phyloP scores from a whole-genome alignment of 2,113 vertebrate species.

The Phrynocephalus versicolor region DNA sequence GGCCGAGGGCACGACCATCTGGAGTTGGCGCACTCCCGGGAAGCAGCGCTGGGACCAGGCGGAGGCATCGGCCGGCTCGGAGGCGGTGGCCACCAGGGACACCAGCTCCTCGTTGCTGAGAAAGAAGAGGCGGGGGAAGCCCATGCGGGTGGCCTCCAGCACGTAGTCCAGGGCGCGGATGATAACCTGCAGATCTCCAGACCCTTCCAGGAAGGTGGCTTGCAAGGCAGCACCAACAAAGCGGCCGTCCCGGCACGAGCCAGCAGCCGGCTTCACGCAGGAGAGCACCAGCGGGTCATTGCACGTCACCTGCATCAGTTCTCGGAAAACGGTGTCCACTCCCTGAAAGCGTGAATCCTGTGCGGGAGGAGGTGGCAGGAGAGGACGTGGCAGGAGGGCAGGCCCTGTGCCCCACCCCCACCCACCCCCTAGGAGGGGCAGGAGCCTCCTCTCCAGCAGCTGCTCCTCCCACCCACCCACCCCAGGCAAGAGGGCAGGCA shows the following conservation, averaged over 20 bases:
- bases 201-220: constrained; percentile 65
- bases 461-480: too few relatives aligned
- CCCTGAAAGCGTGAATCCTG: constrained; percentile 75
- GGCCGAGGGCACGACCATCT: constrained; percentile 29
- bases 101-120: constrained; percentile 81
- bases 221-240: constrained; percentile 68
- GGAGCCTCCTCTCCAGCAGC: not conserved
- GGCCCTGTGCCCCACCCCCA: accelerated
- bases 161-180: constrained; percentile 68
- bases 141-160: constrained; percentile 65
- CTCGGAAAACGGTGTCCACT: constrained; percentile 75
- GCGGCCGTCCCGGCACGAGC: constrained; percentile 33
- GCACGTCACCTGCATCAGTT: constrained; percentile 71
- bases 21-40: constrained; percentile 69
- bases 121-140: constrained; percentile 83
- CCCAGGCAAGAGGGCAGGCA: too few relatives aligned
- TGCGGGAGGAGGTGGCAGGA: not conserved
- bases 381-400: not conserved
- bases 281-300: constrained; percentile 73
- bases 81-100: constrained; percentile 69
- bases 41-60: constrained; percentile 78
- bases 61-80: constrained; percentile 65
- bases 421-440: not conserved
- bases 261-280: constrained; percentile 59
- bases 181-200: constrained; percentile 76